Evolutionary conservation across 2,113 vertebrate genomes (phyloP), one percentile per base, ranked within the genome.

Genomic region (Sinocyclocheilus grahami): DNA sequence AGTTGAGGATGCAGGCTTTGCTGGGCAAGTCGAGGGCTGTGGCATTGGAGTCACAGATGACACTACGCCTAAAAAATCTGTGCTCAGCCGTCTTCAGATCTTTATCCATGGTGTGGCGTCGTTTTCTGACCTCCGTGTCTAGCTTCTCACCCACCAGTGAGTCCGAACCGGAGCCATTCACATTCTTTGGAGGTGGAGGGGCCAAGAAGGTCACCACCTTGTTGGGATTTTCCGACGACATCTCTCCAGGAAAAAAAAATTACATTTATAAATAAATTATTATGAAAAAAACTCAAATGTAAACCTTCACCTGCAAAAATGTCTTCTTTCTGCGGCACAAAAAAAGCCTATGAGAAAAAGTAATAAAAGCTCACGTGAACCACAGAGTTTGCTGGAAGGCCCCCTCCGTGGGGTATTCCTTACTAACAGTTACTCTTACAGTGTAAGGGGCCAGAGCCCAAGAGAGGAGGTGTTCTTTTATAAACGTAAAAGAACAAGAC

Each of bases 101-200:
- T 92, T 97, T 96, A 88, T 99, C 98, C 98, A 99, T 98, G 0
- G 98, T 99, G 94, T 99, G 97, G 82, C 98, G 97, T 84, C 98
- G 96, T 0, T 96, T 96, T 42, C 95, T 96, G 91, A 98, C 97
- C 86, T 95, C 97, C 0, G 92, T 88, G 1, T 62, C 77, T 7
- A 96, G 92, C 80, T 95, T 95, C 87, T 96, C 97, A 33, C 94
- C 96, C 22, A 96, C 90, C 1, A 96, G 95, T 72, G 96, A 93
- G 92, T 98, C 97, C 53, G 97, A 98, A 93, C 97, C 97, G 74
- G 97, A 95, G 76, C 97, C 95, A 86, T 98, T 99, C 93, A 97
- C 97, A 92, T 97, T 96, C 88, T 95, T 95, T 11, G 96, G 94
- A 20, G 95, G 93, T 3, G 93, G 94, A 9, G 96, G 94, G 85